phyloP scores from a whole-genome alignment of 2,113 vertebrate genomes.

The Collichthys lucidus region DNA sequence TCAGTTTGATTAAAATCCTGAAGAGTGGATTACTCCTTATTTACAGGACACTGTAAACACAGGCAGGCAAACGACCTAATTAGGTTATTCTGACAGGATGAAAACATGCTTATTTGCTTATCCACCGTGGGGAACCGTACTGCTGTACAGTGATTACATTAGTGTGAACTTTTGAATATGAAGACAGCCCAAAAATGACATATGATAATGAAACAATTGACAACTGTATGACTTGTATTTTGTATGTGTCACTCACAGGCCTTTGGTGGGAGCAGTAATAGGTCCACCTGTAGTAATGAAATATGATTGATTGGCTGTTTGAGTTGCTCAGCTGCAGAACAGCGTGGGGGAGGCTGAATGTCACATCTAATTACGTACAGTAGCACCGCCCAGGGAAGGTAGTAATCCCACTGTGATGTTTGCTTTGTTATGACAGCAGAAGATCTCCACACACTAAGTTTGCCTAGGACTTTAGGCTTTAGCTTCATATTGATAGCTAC shows the following conservation, averaged over 20 bases:
- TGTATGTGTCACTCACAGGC: not conserved
- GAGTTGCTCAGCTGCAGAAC: conserved; percentile 62
- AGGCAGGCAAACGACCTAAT: conserved; percentile 27
- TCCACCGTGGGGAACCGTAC: not conserved
- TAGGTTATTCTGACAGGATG: conserved; percentile 21
- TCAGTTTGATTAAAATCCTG: conserved; percentile 32
- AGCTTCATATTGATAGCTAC: conserved; percentile 37
- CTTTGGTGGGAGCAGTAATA: not conserved
- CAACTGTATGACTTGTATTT: not conserved
- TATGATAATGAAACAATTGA: not conserved
- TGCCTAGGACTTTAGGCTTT: conserved; percentile 53
- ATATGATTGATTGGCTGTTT: conserved; percentile 68
- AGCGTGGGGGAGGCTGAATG: conserved; percentile 64
- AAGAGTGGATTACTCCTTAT: conserved; percentile 32
- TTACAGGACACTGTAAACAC: conserved; percentile 18
- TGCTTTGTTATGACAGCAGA: conserved; percentile 70
- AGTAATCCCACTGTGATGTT: conserved; percentile 68
- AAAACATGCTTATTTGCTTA: conserved; percentile 7
- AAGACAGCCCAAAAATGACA: not conserved
- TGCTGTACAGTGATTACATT: conserved; percentile 5
- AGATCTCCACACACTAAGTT: conserved; percentile 59
- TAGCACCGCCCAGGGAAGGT: conserved; percentile 48
- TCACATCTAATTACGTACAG: conserved; percentile 73
- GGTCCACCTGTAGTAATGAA: conserved; percentile 56
- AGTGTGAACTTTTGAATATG: not conserved